A percentile compares a stretch with the other conserved stretches of the same genome.
Conservation (phyloP, 2,797 vertebrate species). For the Melanotaenia parkinsoni region DNA sequence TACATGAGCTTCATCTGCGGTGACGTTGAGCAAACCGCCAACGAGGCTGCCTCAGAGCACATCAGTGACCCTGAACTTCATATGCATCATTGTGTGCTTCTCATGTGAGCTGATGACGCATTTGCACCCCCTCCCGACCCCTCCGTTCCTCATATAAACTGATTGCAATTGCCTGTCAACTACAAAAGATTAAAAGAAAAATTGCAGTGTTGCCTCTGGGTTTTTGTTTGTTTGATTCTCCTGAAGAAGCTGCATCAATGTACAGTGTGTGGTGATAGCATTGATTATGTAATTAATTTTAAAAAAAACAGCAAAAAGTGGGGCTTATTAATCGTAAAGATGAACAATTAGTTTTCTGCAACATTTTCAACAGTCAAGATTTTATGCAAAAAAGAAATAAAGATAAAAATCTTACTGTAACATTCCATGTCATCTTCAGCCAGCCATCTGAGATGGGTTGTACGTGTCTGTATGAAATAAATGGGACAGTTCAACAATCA, state of each 20-base stretch:
- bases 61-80: slow-evolving; percentile 43
- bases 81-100: slow-evolving; percentile 66
- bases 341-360: slow-evolving; percentile 78
- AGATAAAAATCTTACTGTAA: slow-evolving; percentile 90
- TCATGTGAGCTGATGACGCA: slow-evolving; percentile 74
- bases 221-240: slow-evolving; percentile 56
- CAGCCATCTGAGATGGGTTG: slow-evolving; percentile 91
- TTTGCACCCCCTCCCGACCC: slow-evolving; percentile 10
- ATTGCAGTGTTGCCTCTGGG: slow-evolving; percentile 83
- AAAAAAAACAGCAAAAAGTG: slow-evolving; percentile 74
- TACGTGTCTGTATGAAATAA: slow-evolving; percentile 96
- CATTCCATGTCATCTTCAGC: slow-evolving; percentile 98
- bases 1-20: slow-evolving; percentile 46
- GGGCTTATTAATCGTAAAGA: slow-evolving; percentile 80
- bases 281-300: slow-evolving; percentile 89
- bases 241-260: slow-evolving; percentile 85
- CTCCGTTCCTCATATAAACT: slow-evolving; percentile 75
- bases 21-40: slow-evolving; percentile 51
- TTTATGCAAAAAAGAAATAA: slow-evolving; percentile 88
- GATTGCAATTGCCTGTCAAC: slow-evolving; percentile 75
- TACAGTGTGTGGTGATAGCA: slow-evolving; percentile 92
- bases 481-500: slow-evolving; percentile 94
- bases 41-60: slow-evolving; percentile 28
- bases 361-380: slow-evolving; percentile 92
- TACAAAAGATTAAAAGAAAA: slow-evolving; percentile 77